Conservation (phyloP, 2,888 invertebrate genomes). For the Fragum whitleyi region DNA sequence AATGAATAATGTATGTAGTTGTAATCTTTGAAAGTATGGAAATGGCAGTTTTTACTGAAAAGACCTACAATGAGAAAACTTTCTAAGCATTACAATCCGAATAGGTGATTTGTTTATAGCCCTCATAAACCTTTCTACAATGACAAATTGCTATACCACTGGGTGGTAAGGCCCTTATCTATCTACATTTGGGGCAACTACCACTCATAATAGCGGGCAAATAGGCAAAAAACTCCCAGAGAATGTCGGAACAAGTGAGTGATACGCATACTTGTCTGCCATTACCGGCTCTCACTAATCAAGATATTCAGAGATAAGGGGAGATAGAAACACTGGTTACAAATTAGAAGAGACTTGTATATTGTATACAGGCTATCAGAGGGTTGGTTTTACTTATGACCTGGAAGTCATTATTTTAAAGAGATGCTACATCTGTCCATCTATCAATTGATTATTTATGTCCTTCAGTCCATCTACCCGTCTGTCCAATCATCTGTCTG, state of each 20-base stretch:
- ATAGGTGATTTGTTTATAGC: constrained; percentile 59
- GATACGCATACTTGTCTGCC: constrained; percentile 53
- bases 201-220: constrained; percentile 59
- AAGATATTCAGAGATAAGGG: constrained; percentile 52
- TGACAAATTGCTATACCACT: constrained; percentile 66
- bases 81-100: constrained; percentile 1
- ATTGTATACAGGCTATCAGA: neutral
- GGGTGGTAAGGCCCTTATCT: constrained; percentile 64
- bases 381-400: neutral
- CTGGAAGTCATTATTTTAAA: neutral
- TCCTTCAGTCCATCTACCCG: too few relatives aligned
- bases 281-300: constrained; percentile 53
- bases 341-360: constrained; percentile 54
- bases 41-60: neutral
- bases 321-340: constrained; percentile 40
- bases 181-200: constrained; percentile 63
- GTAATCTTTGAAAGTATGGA: too few relatives aligned
- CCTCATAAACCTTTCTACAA: constrained; percentile 38
- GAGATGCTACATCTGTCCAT: too few relatives aligned
- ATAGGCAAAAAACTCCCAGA: constrained; percentile 48
- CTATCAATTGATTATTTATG: too few relatives aligned
- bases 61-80: neutral
- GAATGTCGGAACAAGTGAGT: constrained; percentile 50
- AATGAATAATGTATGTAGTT: too few relatives aligned
- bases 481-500: too few relatives aligned